phyloP scores from a whole-genome alignment of 2,888 invertebrate species.

The Dichetophora obliterata region DNA sequence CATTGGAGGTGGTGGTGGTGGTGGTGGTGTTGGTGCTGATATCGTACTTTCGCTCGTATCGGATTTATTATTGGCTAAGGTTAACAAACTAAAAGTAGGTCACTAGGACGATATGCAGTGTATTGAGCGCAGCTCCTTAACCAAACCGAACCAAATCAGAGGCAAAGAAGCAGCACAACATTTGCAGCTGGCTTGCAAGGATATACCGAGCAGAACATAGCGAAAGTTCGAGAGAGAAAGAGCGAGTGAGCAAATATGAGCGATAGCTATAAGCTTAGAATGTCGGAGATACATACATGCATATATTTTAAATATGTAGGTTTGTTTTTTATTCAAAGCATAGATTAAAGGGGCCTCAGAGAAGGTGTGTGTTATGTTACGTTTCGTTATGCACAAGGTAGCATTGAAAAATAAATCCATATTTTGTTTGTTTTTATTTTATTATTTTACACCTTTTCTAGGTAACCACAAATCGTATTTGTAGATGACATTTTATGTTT shows the following conservation, averaged over 20 bases:
- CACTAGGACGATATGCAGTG: conserved; percentile 67
- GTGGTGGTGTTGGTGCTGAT: neutral
- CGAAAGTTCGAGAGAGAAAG: neutral
- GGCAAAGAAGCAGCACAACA: neutral
- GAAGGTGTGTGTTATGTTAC: conserved; percentile 19
- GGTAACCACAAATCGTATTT: conserved; percentile 27
- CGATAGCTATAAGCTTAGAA: conserved; percentile 23
- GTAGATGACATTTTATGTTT: conserved; percentile 18
- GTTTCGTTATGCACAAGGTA: conserved; percentile 11
- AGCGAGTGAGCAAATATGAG: conserved; percentile 25
- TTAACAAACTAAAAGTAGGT: conserved; percentile 69
- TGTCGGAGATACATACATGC: neutral
- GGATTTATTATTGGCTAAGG: conserved; percentile 54
- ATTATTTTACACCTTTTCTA: neutral
- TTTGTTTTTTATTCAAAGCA: conserved; percentile 27
- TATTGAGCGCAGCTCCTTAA: conserved; percentile 40
- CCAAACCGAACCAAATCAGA: neutral
- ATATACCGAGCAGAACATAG: neutral
- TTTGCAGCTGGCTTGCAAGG: neutral
- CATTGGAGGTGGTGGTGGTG: neutral
- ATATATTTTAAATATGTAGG: neutral
- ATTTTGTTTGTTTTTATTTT: conserved; percentile 13
- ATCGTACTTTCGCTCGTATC: conserved; percentile 47
- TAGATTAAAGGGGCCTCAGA: neutral
- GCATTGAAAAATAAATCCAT: conserved; percentile 44